Evolutionary conservation across 2,888 invertebrate species (phyloP), one percentile per base, ranked within the genome.

Genomic region (Athalia rosae): DNA sequence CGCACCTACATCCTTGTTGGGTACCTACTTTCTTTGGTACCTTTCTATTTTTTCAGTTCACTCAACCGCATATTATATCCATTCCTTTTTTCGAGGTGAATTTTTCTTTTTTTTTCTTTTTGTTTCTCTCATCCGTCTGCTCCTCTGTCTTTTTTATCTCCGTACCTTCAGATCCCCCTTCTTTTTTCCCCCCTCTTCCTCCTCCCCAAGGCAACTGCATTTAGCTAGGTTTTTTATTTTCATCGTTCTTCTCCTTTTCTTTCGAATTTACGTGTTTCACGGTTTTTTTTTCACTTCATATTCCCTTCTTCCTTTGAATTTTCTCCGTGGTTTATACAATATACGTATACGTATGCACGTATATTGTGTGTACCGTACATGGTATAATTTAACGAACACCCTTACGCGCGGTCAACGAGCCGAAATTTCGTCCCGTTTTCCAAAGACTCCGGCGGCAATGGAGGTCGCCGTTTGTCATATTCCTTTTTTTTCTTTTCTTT

Each of bases 31-130:
- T 67, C 48, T 53, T 67, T 28, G 28, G 28, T 28, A 28, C 28
- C 28, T 28, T 67, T 53, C 11, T 53, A 67, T 41, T 67, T 67
- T 67, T n/a, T 67, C 67, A 53, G 67, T 28, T 53, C 67, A 53
- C 53, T 67, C 43, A 67, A 53, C 67, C 67, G 67, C 50, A 67
- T 67, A 48, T 50, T 67, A 67, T 67, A 67, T 67, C 50, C 53
- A 28, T 41, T 41, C 67, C 67, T 7, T 64, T 45, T 11, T 41
- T 13, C 48, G 45, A 15, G 41, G 53, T 61, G 28, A 6, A 4
- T 67, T 45, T 50, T 53, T 67, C 11, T n/a, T 41, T 67, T 67
- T 67, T 53, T 11, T 7, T 11, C 11, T 6, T 41, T 62, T 28
- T 53, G 45, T 53, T 45, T 11, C 64, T 4, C n/a, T 9, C n/a